Evolutionary conservation across 2,888 invertebrate species (phyloP), one percentile per base, ranked within the genome.

Genomic region (Hypomecis punctinalis): DNA sequence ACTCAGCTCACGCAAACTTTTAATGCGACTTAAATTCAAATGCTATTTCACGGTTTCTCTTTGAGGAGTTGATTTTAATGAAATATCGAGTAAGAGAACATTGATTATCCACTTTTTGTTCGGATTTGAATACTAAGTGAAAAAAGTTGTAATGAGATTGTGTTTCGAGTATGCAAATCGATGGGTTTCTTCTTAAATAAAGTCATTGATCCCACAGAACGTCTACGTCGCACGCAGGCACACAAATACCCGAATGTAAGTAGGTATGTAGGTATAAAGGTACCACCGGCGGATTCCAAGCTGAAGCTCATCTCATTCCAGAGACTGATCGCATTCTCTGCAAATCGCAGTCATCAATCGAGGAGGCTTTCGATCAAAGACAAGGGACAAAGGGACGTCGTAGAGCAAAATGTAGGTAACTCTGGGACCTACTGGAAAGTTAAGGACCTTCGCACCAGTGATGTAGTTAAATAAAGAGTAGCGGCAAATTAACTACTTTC

Each of bases 11-110:
- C 87, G 86, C 81, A 87, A 91, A 91, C 90, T 91, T 91, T 90
- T 91, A 91, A 90, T 90, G 90, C 85, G 89, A 88, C 89, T 90
- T 89, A 86, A 88, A 90, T 90, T 88, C 86, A 87, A 90, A 90
- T 89, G 88, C 85, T 86, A 86, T 89, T 90, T 89, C 86, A 86
- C 85, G 86, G 86, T 85, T 85, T 85, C 83, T 80, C 82, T 87
- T 85, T 83, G 84, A 82, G 76, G 81, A 83, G 84, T 84, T 84
- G 80, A 82, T 84, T 86, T 84, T 82, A 86, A 85, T 86, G 80
- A 84, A 84, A 83, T 81, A 82, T 84, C 77, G 78, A 81, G 74
- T 71, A 74, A 69, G 66, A 59, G 63, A 66, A 69, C 75, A 76
- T 77, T 76, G 76, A 76, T 74, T 80, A 69, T 71, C 57, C 63